phyloP scores from a whole-genome alignment of 2,888 invertebrate genomes.

The Eurytoma californica region DNA sequence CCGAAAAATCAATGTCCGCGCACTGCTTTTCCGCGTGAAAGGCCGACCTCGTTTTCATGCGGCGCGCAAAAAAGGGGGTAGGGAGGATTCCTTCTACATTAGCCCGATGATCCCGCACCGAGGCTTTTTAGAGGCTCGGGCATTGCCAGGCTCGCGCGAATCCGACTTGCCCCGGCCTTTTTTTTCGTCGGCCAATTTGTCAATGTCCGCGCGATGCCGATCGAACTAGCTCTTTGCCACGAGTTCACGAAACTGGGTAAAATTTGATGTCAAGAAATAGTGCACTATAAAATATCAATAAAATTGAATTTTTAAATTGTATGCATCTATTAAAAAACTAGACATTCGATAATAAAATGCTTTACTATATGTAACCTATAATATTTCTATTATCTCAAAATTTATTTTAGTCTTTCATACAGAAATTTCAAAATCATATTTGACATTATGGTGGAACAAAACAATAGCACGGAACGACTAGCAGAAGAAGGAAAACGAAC shows the following conservation, averaged over 20 bases:
- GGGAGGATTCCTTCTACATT: neutral
- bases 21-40: neutral
- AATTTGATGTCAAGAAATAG: no score
- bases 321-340: no score
- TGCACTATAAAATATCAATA: no score
- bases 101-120: neutral
- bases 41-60: slow-evolving; percentile 1
- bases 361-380: no score
- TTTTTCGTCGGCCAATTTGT: neutral
- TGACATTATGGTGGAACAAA: no score
- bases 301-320: no score
- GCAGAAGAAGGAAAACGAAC: neutral
- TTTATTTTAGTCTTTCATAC: no score
- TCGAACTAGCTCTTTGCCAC: no score
- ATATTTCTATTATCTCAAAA: no score
- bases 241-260: no score
- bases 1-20: slow-evolving; percentile 46
- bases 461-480: neutral
- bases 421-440: no score
- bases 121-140: neutral
- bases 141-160: neutral
- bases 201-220: neutral
- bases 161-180: neutral
- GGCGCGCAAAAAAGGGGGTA: neutral
- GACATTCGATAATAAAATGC: no score